Conservation (phyloP, 2,113 vertebrate genomes). For the Neolamprologus cancellatus region DNA sequence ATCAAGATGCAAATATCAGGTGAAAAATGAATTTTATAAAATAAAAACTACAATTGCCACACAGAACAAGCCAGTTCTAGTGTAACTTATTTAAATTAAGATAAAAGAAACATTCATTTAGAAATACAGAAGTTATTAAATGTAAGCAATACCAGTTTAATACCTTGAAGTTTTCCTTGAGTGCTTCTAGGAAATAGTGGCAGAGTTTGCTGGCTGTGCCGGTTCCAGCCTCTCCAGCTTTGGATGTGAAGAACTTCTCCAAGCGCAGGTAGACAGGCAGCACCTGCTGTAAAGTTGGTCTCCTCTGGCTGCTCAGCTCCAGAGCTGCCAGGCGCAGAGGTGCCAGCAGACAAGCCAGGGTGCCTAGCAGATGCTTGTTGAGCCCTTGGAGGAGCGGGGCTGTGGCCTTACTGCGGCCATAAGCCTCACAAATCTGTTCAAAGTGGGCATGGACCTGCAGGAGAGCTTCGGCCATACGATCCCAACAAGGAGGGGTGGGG, state of each 20-base stretch:
- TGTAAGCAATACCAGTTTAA: neutral
- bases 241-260: constrained; percentile 98
- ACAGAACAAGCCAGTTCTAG: neutral
- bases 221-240: constrained; percentile 88
- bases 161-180: constrained; percentile 96
- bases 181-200: constrained; percentile 94
- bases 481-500: constrained; percentile 91
- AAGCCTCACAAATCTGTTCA: constrained; percentile 94
- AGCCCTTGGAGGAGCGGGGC: constrained; percentile 92
- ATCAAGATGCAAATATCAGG: neutral
- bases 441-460: constrained; percentile 92
- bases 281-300: constrained; percentile 92
- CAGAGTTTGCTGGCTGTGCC: constrained; percentile 94
- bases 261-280: constrained; percentile 91
- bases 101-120: neutral
- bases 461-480: constrained; percentile 87
- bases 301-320: constrained; percentile 88
- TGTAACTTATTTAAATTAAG: neutral
- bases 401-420: constrained; percentile 89
- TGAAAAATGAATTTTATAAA: neutral
- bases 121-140: neutral
- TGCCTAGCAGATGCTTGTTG: constrained; percentile 93
- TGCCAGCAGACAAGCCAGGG: constrained; percentile 85
- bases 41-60: neutral
- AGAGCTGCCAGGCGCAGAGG: constrained; percentile 90